A percentile compares a stretch with the other conserved stretches of the same genome.
These are phyloP conservation scores for Formica selysi DNA, from an alignment of 1,140 invertebrate species.

Conservation along the genomic window DNA sequence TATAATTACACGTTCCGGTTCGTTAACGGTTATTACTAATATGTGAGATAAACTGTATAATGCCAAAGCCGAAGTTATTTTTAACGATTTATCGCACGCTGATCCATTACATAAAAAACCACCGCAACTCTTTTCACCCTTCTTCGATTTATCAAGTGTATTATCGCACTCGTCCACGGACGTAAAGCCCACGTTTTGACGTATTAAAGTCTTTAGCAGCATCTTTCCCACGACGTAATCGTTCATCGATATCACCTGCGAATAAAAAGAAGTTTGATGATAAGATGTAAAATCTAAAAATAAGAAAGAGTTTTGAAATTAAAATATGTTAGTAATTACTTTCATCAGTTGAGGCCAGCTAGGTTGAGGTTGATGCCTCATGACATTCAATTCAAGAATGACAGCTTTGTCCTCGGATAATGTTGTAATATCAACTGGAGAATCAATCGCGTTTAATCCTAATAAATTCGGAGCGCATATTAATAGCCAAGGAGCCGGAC, in stretches of 20 bases:
- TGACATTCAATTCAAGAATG: slow-evolving; percentile 90
- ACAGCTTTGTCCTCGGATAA: slow-evolving; percentile 88
- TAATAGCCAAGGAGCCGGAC: slow-evolving; percentile 89
- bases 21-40: slow-evolving; percentile 87
- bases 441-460: slow-evolving; percentile 82
- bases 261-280: background rate
- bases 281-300: background rate
- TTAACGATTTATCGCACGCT: slow-evolving; percentile 78
- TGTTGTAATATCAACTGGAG: slow-evolving; percentile 37
- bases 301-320: slow-evolving; percentile 28
- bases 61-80: slow-evolving; percentile 71
- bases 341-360: slow-evolving; percentile 91
- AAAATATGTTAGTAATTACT: slow-evolving; percentile 81
- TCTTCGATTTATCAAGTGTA: slow-evolving; percentile 11
- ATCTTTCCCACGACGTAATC: slow-evolving; percentile 86
- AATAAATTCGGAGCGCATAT: slow-evolving; percentile 89
- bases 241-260: slow-evolving; percentile 89
- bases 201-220: slow-evolving; percentile 78
- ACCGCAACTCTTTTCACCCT: slow-evolving; percentile 84
- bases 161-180: slow-evolving; percentile 51
- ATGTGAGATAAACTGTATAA: slow-evolving; percentile 83
- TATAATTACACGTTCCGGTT: slow-evolving; percentile 88
- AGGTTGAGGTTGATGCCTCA: slow-evolving; percentile 91
- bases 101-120: slow-evolving; percentile 89
- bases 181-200: slow-evolving; percentile 72